Percentiles rank a stretch among this genome's conserved stretches.
Conservation (phyloP, 1,140 invertebrate genomes). For the Aphelenchoides fujianensis region DNA sequence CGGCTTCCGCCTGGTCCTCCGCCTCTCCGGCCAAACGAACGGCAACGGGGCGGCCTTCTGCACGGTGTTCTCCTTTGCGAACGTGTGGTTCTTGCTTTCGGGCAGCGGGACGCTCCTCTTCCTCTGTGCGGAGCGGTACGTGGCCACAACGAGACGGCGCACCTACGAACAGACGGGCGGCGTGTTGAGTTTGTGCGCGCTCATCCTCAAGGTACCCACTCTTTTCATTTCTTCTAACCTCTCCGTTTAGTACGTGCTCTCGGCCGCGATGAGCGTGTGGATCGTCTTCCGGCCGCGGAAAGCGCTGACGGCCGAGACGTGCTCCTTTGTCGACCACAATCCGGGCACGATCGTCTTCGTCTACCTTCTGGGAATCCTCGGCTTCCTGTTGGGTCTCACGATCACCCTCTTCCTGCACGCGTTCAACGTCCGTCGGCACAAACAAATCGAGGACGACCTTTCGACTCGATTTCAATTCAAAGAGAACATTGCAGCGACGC, state of each 20-base stretch:
- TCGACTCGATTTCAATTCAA: slow-evolving; percentile 13
- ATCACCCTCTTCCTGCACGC: background rate
- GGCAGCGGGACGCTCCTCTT: background rate
- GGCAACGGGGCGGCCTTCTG: too few species aligned
- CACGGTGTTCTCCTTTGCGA: slow-evolving; percentile 6
- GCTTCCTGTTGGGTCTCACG: slow-evolving; percentile 3
- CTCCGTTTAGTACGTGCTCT: background rate
- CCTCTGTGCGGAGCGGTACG: slow-evolving; percentile 2
- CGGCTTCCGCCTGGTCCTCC: background rate
- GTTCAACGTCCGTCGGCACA: background rate
- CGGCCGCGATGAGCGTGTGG: background rate
- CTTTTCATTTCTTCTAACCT: too few species aligned
- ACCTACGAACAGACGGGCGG: background rate
- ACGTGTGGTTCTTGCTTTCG: slow-evolving; percentile 9
- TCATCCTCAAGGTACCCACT: background rate
- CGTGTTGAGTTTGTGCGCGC: background rate
- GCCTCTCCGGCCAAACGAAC: background rate
- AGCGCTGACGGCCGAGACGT: too few species aligned
- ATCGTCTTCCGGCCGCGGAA: background rate
- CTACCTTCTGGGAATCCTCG: background rate
- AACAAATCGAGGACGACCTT: slow-evolving; percentile 1
- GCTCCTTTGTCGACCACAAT: slow-evolving; percentile 1
- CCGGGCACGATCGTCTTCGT: background rate
- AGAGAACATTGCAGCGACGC: slow-evolving; percentile 10
- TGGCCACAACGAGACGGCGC: background rate